Percentiles rank a stretch among this genome's conserved stretches.
Evolutionary conservation across 1,140 invertebrate genomes (phyloP).

Genomic region (Bradysia coprophila): DNA sequence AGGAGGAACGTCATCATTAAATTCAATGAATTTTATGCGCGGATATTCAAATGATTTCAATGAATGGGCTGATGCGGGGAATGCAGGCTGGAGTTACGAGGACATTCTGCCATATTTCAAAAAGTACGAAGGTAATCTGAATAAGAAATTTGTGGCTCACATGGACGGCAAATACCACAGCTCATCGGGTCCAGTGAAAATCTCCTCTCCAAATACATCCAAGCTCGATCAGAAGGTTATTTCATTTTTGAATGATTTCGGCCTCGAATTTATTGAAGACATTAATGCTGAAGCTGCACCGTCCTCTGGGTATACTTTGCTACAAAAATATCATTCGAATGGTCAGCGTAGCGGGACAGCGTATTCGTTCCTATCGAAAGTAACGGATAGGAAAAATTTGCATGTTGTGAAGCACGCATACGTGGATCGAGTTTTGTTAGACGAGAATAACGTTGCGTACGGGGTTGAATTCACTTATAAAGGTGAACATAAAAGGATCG

Average conservation of each 20-base stretch:
- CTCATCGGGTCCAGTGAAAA: constrained; percentile 2
- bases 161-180: not conserved
- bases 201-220: not conserved
- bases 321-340: constrained; percentile 31
- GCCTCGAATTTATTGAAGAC: constrained; percentile 8
- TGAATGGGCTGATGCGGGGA: constrained; percentile 32
- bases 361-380: constrained; percentile 33
- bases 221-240: no score
- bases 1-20: constrained; percentile 35
- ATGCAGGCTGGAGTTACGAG: constrained; percentile 33
- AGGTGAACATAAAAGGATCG: constrained; percentile 16
- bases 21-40: constrained; percentile 37
- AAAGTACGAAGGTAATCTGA: constrained; percentile 17
- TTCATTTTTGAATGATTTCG: no score
- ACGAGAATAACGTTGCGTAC: constrained; percentile 27
- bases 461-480: constrained; percentile 35
- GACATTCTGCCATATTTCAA: constrained; percentile 29
- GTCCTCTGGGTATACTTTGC: constrained; percentile 28
- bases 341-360: constrained; percentile 36
- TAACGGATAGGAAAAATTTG: constrained; percentile 31
- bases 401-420: constrained; percentile 30
- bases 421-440: constrained; percentile 11
- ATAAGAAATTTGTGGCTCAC: not conserved
- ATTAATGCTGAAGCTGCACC: constrained; percentile 25
- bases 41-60: constrained; percentile 36